These are phyloP conservation scores for Orchesellides sinensis DNA, from an alignment of 2,888 invertebrate genomes.

Conservation along the genomic window DNA sequence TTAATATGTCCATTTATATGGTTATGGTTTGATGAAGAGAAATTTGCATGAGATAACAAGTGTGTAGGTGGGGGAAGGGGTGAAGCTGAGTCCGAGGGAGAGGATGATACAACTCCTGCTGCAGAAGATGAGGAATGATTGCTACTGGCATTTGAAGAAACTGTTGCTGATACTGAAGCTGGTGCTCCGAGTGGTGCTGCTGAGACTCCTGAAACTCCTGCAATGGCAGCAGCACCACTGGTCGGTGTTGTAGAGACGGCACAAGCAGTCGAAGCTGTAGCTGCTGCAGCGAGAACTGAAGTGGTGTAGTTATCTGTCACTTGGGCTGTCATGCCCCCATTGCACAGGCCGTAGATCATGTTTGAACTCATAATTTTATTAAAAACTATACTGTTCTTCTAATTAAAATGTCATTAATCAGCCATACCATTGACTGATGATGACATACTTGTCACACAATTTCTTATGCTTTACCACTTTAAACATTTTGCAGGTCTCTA, in stretches of 20 bases:
- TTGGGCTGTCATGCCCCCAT: constrained; percentile 72
- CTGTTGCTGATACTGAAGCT: constrained; percentile 58
- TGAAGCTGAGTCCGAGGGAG: constrained; percentile 64
- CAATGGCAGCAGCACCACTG: constrained; percentile 50
- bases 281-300: constrained; percentile 60
- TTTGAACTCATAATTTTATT: constrained; percentile 73
- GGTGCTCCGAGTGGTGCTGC: constrained; percentile 35
- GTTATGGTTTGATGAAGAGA: constrained; percentile 8
- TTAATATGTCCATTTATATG: constrained; percentile 34
- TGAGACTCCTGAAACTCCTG: constrained; percentile 43
- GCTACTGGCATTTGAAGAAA: constrained; percentile 65
- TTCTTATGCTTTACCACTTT: neutral
- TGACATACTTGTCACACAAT: constrained; percentile 59
- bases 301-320: constrained; percentile 71
- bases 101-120: constrained; percentile 50
- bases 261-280: constrained; percentile 49
- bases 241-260: constrained; percentile 46
- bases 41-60: constrained; percentile 29
- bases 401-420: constrained; percentile 67
- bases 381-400: constrained; percentile 44
- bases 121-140: constrained; percentile 61
- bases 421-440: constrained; percentile 64
- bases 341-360: constrained; percentile 74
- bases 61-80: constrained; percentile 49
- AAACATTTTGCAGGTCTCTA: too few species aligned